Base-by-base conservation (phyloP, 2,888 invertebrate species). In the Hemicrepidius hirtus region DNA sequence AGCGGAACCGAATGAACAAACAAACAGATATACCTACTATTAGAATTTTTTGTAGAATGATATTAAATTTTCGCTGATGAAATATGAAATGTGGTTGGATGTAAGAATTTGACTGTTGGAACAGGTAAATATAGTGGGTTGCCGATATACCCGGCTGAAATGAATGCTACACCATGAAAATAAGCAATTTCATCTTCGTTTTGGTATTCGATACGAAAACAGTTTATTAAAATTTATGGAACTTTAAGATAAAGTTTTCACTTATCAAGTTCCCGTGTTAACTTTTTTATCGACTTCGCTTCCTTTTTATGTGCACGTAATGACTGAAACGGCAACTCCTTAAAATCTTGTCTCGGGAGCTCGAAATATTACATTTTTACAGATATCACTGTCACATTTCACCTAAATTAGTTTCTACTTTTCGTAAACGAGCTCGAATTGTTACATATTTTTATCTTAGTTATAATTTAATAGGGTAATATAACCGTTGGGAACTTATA, bases 251-350 rank as follows among this genome's bases (percentile, higher is more conserved):
- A 77, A 77, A 75, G 74, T 77, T 75, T 77, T 73, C 76, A 78
- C 75, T 78, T 78, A 78, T 78, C 78, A 77, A 74, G 72, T 75
- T 75, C 68, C 76, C 78, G 78, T 78, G 76, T 77, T 78, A 77
- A 77, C 78, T 77, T 80, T 78, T 80, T 79, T 79, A 77, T 78
- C 75, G 75, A 75, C 77, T 76, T 74, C 78, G 76, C 78, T 77
- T 76, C 77, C 77, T 76, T 78, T 79, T 80, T 80, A 80, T 79
- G 79, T 79, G 73, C 77, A 74, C 77, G 79, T 79, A 79, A 80
- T 80, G 79, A 80, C 80, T 77, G 69, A 77, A 80, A 80, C 77
- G 79, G 77, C 79, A 76, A 78, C 78, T 79, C 77, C 78, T 72
- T 72, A 68, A 72, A 72, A 72, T 72, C 68, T 72, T 68, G 68